Percentiles rank a stretch among this genome's conserved stretches.
Conservation (phyloP, 2,113 vertebrate species). For the Macroglossus sobrinus region DNA sequence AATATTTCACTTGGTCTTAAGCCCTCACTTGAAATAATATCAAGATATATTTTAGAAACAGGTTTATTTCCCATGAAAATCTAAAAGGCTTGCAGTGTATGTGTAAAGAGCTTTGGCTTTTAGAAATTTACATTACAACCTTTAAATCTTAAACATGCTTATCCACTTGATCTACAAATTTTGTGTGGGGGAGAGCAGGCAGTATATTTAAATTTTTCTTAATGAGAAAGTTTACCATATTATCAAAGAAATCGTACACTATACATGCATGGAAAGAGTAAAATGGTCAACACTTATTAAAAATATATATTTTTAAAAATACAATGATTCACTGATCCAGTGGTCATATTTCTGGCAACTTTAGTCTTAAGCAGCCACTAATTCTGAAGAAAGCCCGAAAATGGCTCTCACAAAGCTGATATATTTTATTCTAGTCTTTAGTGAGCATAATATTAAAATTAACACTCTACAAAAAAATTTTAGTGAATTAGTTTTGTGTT, state of each 20-base stretch:
- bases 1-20: slow-evolving; percentile 26
- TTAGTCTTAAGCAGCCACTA: not conserved
- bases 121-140: not conserved
- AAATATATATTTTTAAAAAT: slow-evolving; percentile 6
- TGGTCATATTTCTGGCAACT: not conserved
- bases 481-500: not conserved
- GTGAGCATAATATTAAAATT: not conserved
- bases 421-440: not conserved
- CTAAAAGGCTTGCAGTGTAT: not conserved
- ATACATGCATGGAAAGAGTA: not conserved
- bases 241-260: not conserved
- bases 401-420: not conserved
- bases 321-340: not conserved
- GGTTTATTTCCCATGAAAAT: not conserved
- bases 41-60: slow-evolving; percentile 46
- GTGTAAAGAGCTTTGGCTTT: not conserved
- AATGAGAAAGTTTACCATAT: not conserved
- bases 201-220: not conserved
- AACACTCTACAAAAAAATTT: not conserved
- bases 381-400: slow-evolving; percentile 10
- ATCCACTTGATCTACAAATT: not conserved
- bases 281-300: not conserved
- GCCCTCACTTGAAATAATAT: slow-evolving; percentile 33
- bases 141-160: not conserved
- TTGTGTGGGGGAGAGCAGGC: not conserved